Evolutionary conservation across 2,888 invertebrate species (phyloP).

Genomic region (Synanthedon andrenaeformis): DNA sequence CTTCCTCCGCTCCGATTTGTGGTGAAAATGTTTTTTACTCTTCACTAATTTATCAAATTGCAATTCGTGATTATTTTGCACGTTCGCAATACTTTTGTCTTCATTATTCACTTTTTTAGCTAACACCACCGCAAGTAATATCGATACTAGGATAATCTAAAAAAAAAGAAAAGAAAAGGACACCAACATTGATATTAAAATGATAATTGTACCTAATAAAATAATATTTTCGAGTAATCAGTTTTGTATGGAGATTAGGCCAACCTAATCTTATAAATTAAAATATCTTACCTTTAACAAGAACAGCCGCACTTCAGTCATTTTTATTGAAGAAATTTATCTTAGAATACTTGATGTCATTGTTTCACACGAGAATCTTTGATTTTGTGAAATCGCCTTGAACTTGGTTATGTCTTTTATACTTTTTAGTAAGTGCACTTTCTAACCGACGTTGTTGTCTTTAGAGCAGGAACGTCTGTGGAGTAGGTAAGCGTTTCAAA

Average conservation of each 20-base stretch:
- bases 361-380: background rate
- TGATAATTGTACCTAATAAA: too few species aligned
- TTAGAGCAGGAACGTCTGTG: conserved; percentile 14
- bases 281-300: conserved; percentile 39
- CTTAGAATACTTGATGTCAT: background rate
- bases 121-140: conserved; percentile 11
- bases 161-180: conserved; percentile 4
- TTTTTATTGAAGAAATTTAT: conserved; percentile 3
- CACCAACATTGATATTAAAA: too few species aligned
- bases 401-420: conserved; percentile 48
- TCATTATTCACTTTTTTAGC: conserved; percentile 1
- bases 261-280: too few species aligned
- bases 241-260: too few species aligned
- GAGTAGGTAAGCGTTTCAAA: conserved; percentile 11
- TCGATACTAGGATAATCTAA: conserved; percentile 18
- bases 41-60: background rate
- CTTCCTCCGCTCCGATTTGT: conserved; percentile 6
- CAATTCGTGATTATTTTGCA: background rate
- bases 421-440: conserved; percentile 10
- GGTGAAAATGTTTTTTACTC: background rate
- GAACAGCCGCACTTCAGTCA: conserved; percentile 27
- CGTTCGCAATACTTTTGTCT: background rate
- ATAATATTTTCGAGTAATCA: too few species aligned
- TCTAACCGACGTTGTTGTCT: conserved; percentile 17
- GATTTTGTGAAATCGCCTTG: conserved; percentile 31